Evolutionary conservation across 1,140 invertebrate species (phyloP), one percentile per base, ranked within the genome.

Genomic region (Mycetomoellerius zeteki): DNA sequence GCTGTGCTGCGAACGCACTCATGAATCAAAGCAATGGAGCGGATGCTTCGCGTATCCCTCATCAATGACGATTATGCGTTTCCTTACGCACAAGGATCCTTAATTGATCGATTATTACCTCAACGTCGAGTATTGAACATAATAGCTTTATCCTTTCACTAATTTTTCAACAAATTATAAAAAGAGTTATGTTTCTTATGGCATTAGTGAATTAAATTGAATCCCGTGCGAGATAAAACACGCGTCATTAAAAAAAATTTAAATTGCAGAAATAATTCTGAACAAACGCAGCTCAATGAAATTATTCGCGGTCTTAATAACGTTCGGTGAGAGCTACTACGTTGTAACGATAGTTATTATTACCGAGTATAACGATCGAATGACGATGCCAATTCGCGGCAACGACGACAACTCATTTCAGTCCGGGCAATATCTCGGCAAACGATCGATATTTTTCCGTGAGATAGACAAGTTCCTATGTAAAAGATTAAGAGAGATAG

Each of bases 371-470:
- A 67, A 78, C 52, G 56, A 58, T 67, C 56, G 75, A 65, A 73
- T 77, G 85, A 84, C 88, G 77, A 6, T 78, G 88, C 80, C 86
- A 37, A 76, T 80, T 77, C 64, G 37, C 58, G n/a, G 60, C 50
- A 67, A 47, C 60, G 88, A 80, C 85, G 85, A 89, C 86, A 81
- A 88, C 75, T 89, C 75, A 89, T 89, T 88, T 88, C 86, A 65
- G 60, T 21, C 33, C 27, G 14, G 24, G 30, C 27, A 14, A n/a
- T 86, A 89, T 89, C 88, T 88, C 54, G 67, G n/a, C 27, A 16
- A 43, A 47, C 67, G 43, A 85, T 88, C 88, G 37, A 89, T 71
- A 78, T 72, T 89, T 88, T 88, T 88, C 85, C 71, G 24, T 24
- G 71, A 56, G 85, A 88, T 54, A 54, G 50, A 14, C 64, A 71